Conservation (phyloP, 2,797 vertebrate species). For the Poecilia gillii region DNA sequence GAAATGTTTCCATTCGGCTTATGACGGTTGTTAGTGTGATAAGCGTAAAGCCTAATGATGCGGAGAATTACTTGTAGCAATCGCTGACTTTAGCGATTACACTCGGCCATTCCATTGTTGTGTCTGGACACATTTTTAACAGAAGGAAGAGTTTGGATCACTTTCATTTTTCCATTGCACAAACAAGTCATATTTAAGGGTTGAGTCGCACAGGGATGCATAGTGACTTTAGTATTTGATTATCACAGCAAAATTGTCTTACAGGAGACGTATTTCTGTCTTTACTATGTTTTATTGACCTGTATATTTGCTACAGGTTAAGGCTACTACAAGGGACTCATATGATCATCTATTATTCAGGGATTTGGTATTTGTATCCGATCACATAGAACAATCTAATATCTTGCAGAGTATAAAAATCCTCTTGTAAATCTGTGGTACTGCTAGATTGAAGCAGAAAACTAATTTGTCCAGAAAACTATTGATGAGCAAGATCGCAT, state of each 20-base stretch:
- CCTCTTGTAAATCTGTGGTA: not conserved
- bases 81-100: not conserved
- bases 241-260: not conserved
- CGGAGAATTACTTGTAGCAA: not conserved
- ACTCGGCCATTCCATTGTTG: not conserved
- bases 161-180: not conserved
- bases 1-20: slow-evolving; percentile 5
- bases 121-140: not conserved
- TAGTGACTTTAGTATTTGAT: not conserved
- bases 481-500: slow-evolving; percentile 9
- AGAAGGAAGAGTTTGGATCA: not conserved
- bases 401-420: not conserved
- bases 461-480: slow-evolving; percentile 18
- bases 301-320: not conserved
- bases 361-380: not conserved
- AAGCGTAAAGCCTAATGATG: not conserved
- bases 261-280: slow-evolving; percentile 9
- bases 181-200: not conserved
- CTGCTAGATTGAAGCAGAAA: slow-evolving; percentile 1
- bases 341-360: not conserved
- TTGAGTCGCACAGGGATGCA: not conserved
- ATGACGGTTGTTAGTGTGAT: slow-evolving; percentile 10
- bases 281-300: not conserved
- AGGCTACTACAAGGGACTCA: not conserved
- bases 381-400: not conserved